phyloP scores from a whole-genome alignment of 2,888 invertebrate genomes.

The Neoscelio sp. region DNA sequence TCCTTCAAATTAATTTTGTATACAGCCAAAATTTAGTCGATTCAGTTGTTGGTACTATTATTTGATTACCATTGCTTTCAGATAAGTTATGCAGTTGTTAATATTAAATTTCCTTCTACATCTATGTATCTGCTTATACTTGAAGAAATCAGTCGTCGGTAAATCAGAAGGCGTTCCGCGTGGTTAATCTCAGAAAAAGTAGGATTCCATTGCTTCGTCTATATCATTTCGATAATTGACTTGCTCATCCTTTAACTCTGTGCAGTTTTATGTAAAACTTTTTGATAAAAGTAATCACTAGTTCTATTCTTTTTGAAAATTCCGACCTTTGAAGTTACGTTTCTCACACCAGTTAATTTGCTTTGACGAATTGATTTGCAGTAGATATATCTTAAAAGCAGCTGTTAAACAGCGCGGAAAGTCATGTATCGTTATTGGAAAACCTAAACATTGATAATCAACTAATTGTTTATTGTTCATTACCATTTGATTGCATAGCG shows the following conservation, averaged over 20 bases:
- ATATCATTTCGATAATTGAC: slow-evolving; percentile 24
- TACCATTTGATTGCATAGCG: slow-evolving; percentile 6
- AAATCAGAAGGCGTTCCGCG: slow-evolving; percentile 51
- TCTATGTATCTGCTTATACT: slow-evolving; percentile 2
- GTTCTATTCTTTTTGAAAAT: too few species aligned
- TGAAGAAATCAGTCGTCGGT: slow-evolving; percentile 21
- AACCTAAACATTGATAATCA: too few species aligned
- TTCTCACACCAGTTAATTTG: neutral
- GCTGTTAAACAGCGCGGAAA: too few species aligned
- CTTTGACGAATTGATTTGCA: too few species aligned
- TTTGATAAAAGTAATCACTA: too few species aligned
- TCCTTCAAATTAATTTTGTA: too few species aligned
- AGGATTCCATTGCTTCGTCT: slow-evolving; percentile 16
- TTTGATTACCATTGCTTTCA: too few species aligned
- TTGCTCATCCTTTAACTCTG: neutral
- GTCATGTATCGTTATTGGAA: too few species aligned
- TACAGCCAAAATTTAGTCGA: too few species aligned
- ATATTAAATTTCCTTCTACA: neutral
- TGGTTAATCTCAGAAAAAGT: slow-evolving; percentile 44
- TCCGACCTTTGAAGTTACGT: slow-evolving; percentile 24
- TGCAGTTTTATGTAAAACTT: too few species aligned
- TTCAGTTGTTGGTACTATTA: too few species aligned
- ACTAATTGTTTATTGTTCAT: slow-evolving; percentile 11
- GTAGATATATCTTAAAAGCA: too few species aligned
- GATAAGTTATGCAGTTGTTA: neutral